phyloP scores from a whole-genome alignment of 2,113 vertebrate species.

The Uropsilus gracilis region DNA sequence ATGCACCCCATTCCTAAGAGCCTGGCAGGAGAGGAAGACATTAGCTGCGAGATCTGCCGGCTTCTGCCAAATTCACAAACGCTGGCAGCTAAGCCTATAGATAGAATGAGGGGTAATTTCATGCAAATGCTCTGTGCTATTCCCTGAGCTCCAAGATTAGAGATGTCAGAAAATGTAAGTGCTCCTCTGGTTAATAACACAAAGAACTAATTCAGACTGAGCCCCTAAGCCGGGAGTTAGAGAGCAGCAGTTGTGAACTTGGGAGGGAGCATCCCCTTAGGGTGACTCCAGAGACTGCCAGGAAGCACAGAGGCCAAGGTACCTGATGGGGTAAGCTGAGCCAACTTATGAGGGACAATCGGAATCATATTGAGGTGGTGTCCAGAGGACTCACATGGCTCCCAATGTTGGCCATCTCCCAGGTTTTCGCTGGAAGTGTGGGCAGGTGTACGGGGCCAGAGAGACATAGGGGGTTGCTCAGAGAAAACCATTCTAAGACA shows the following conservation, averaged over 20 bases:
- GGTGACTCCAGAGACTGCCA: not conserved
- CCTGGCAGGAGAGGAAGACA: conserved; percentile 85
- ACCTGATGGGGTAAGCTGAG: not conserved
- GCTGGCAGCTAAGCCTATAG: conserved; percentile 82
- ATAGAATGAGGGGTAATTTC: conserved; percentile 88
- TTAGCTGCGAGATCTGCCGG: conserved; percentile 80
- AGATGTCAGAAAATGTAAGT: conserved; percentile 87
- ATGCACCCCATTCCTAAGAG: conserved; percentile 75
- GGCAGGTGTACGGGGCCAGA: not conserved
- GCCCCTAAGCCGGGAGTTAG: conserved; percentile 28
- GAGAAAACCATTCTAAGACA: not conserved
- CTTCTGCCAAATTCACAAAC: conserved; percentile 84
- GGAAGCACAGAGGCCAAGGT: not conserved
- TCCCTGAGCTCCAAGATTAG: conserved; percentile 86
- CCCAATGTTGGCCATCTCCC: not conserved
- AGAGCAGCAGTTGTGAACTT: not conserved
- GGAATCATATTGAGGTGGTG: not conserved
- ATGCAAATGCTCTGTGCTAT: conserved; percentile 86
- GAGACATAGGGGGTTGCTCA: not conserved
- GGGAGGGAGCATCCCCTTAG: not conserved
- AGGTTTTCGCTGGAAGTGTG: not conserved
- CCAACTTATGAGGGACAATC: not conserved
- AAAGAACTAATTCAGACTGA: conserved; percentile 82
- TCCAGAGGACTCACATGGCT: not conserved
- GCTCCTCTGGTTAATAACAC: conserved; percentile 85